phyloP scores from a whole-genome alignment of 2,113 vertebrate species.

The Pristiophorus japonicus region DNA sequence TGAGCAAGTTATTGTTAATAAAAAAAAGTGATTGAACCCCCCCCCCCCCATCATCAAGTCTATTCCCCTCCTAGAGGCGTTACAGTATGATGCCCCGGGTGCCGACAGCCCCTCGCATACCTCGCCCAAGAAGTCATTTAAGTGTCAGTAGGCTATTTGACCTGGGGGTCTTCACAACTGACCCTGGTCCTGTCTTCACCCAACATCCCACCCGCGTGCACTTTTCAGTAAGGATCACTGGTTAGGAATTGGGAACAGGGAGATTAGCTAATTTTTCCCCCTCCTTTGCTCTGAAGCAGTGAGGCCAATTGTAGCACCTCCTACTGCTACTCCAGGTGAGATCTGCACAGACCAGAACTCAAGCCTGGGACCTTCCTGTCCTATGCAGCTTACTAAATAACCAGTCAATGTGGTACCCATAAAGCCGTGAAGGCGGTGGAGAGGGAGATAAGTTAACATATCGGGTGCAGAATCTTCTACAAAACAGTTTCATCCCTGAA shows the following conservation, averaged over 20 bases:
- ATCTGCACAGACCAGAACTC: background rate
- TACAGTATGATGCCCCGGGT: background rate
- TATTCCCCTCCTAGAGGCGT: background rate
- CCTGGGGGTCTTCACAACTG: background rate
- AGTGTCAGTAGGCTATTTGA: background rate
- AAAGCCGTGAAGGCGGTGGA: background rate
- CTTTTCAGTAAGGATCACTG: background rate
- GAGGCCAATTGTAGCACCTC: background rate
- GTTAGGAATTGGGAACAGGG: background rate
- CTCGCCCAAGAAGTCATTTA: background rate
- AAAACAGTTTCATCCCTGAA: background rate
- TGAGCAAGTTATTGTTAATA: background rate
- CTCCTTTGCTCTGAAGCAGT: background rate
- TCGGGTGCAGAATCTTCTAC: background rate
- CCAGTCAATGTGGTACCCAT: background rate
- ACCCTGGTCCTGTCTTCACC: background rate
- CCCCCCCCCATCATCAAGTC: background rate
- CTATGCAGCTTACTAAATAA: background rate
- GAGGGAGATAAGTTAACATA: background rate
- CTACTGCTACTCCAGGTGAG: background rate
- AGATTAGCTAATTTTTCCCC: background rate
- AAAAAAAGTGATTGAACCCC: background rate
- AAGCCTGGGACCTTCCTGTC: background rate
- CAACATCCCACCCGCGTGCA: background rate
- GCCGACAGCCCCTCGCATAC: background rate